Evolutionary conservation across 2,797 vertebrate genomes (phyloP).

Genomic region (Chanos chanos): DNA sequence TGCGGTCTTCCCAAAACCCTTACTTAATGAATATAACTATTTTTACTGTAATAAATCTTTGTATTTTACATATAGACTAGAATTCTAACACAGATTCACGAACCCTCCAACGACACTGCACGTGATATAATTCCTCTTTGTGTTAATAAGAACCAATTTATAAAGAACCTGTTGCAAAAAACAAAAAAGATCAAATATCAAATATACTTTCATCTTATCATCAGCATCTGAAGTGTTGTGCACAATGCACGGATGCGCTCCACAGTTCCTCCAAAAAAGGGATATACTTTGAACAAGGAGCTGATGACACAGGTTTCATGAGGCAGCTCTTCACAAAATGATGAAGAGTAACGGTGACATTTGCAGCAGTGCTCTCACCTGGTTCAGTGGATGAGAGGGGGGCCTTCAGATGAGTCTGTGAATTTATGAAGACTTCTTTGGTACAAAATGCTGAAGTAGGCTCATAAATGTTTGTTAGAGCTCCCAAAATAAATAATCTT

Average conservation of each 20-base stretch:
- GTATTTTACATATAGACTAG: constrained; percentile 5
- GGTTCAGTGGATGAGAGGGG: too few species aligned
- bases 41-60: constrained; percentile 8
- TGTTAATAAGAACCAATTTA: too few species aligned
- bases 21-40: too few species aligned
- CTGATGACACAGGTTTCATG: constrained; percentile 47
- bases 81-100: constrained; percentile 1
- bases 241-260: too few species aligned
- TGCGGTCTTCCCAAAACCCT: too few species aligned
- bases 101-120: too few species aligned
- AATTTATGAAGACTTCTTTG: constrained; percentile 60
- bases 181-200: too few species aligned
- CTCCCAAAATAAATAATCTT: constrained; percentile 61
- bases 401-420: constrained; percentile 40
- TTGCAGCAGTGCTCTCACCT: too few species aligned
- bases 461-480: constrained; percentile 70
- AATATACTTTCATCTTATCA: background rate
- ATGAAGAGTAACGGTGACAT: constrained; percentile 34
- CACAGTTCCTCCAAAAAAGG: too few species aligned
- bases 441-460: constrained; percentile 63
- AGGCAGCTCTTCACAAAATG: constrained; percentile 32
- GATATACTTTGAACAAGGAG: constrained; percentile 47
- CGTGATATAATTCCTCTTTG: too few species aligned
- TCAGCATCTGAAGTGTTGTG: background rate
- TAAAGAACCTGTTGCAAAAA: too few species aligned